These are phyloP conservation scores for Pogonus chalceus DNA, from an alignment of 1,140 invertebrate species.

Conservation along the genomic window DNA sequence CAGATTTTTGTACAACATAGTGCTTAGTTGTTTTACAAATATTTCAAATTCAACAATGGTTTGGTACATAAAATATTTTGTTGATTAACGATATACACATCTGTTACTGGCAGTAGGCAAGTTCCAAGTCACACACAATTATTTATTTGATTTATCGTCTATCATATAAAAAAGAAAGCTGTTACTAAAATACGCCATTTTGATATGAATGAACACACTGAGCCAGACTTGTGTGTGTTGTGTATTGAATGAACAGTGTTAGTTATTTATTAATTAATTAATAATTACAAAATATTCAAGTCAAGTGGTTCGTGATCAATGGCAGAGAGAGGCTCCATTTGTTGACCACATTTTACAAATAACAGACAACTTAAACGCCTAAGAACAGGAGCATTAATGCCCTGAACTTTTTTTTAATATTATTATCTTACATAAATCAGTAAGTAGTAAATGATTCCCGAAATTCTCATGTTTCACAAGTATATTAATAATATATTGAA, in stretches of 20 bases:
- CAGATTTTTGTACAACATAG: not conserved
- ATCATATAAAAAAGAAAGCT: not conserved
- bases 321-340: not conserved
- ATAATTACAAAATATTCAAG: not conserved
- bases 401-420: not conserved
- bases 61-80: constrained; percentile 1
- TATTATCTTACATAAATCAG: not conserved
- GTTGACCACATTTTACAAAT: not conserved
- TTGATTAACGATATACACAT: constrained; percentile 14
- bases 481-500: no score
- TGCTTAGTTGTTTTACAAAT: not conserved
- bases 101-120: constrained; percentile 21
- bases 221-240: not conserved
- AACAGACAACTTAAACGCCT: not conserved
- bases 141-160: no score
- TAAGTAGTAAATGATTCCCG: no score
- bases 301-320: not conserved
- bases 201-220: not conserved
- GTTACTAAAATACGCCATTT: not conserved
- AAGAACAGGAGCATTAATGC: not conserved
- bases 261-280: not conserved
- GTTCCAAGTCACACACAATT: not conserved
- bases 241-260: not conserved
- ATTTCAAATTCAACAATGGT: constrained; percentile 7
- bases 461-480: no score